Evolutionary conservation across 2,797 vertebrate species (phyloP), one percentile per base, ranked within the genome.

Genomic region (Macrochelys suwanniensis): DNA sequence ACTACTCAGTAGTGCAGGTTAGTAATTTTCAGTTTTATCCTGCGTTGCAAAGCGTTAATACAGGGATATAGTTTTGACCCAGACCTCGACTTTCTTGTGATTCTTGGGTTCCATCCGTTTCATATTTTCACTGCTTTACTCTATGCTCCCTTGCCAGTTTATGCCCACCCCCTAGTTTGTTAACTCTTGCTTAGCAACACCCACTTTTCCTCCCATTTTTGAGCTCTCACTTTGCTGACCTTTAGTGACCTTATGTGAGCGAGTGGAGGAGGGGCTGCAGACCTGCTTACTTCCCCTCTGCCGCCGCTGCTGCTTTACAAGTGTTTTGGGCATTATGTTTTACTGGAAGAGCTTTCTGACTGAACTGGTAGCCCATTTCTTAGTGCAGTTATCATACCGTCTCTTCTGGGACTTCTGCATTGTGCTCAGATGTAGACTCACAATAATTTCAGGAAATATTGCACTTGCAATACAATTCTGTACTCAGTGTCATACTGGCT

Each of bases 171-270:
- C n/a, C 10, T 71, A 25, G 21, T 74, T 74, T 74, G 21, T 74
- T 74, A 74, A 74, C 11, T 45, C 21, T 42, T 37, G 37, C 11
- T 74, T 74, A 74, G 0, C 37, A 78, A 61, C 57, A 85, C n/a
- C 13, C 0, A 0, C 9, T 84, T 28, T 79, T 57, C 57, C 7
- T 80, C 31, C 16, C 31, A 61, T 31, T 33, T 33, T 33, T 33
- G 59, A 61, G 15, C 59, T 61, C 59, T n/a, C 59, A 16, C 15
- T 33, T 33, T 33, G 31, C 33, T 33, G 59, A 61, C 31, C 6
- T 7, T 61, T 61, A 61, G 13, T 61, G 31, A 33, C 15, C 31
- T 61, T 16, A 61, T 8, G 33, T 71, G 88, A 94, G 37, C 54
- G 80, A 56, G 33, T 93, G 68, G 5, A 71, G 68, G n/a, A 42